These are phyloP conservation scores for Halichoeres trimaculatus DNA, from an alignment of 2,113 vertebrate genomes.

Conservation along the genomic window DNA sequence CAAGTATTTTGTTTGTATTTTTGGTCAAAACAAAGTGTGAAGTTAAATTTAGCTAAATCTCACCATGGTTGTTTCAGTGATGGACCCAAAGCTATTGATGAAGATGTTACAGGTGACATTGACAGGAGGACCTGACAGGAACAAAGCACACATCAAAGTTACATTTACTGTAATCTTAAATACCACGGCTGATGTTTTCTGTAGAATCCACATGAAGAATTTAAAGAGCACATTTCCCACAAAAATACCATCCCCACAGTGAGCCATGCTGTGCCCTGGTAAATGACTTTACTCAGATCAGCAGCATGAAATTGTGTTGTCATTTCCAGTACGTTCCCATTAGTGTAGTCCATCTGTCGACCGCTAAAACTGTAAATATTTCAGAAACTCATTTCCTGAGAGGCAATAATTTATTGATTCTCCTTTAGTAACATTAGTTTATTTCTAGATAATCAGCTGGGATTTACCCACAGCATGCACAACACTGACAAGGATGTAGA, in stretches of 20 bases:
- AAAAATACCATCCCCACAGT: slow-evolving; percentile 24
- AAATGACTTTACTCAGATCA: slow-evolving; percentile 20
- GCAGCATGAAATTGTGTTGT: slow-evolving; percentile 58
- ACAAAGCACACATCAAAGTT: slow-evolving; percentile 29
- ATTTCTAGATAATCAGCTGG: slow-evolving; percentile 79
- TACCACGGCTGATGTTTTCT: slow-evolving; percentile 20
- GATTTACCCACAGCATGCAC: slow-evolving; percentile 60
- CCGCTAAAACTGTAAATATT: slow-evolving; percentile 70
- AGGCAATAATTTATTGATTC: slow-evolving; percentile 81
- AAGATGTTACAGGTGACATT: slow-evolving; percentile 99
- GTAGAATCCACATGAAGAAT: slow-evolving; percentile 11
- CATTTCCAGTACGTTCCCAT: slow-evolving; percentile 49
- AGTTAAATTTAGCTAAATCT: slow-evolving; percentile 52
- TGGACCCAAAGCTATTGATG: slow-evolving; percentile 96
- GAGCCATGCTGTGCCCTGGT: slow-evolving; percentile 1
- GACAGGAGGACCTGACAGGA: slow-evolving; percentile 89
- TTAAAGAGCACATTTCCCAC: not conserved
- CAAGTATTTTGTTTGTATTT: no score
- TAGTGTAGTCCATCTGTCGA: slow-evolving; percentile 47
- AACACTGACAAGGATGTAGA: slow-evolving; percentile 65
- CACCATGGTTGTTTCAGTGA: slow-evolving; percentile 97
- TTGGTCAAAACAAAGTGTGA: not conserved
- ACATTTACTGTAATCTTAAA: slow-evolving; percentile 6
- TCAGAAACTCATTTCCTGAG: slow-evolving; percentile 55
- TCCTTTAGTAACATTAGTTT: slow-evolving; percentile 75